Base-by-base conservation (phyloP, 1,140 invertebrate genomes). In the Grapholita molesta region DNA sequence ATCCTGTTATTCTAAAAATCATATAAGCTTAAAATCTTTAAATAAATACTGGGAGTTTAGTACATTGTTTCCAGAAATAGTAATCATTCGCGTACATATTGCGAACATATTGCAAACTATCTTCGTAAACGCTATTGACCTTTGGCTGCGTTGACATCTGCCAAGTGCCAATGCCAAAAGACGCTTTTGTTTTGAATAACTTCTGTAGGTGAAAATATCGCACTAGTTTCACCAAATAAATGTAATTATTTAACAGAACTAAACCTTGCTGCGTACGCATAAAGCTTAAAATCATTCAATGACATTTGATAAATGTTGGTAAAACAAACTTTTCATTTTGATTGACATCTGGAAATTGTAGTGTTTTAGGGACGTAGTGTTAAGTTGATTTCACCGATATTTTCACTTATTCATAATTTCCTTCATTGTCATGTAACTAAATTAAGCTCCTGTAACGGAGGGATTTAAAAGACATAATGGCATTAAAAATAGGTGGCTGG, bases 401-500 rank as follows among this genome's bases (percentile, higher is more conserved):
- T 61, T 28, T 61, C 24, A 61, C 30, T 61, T 61, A 32, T 61
- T 61, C 15, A 32, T 61, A 25, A 7, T 61, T 61, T 28, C 30
- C 28, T 28, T 28, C 24, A n/a, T 61, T 61, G 15, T 21, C 11
- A 65, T 65, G 42, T 32, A 5, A 28, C n/a, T 48, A 67, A 52
- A 48, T 25, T 67, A 67, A 9, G 32, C 32, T 38, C 35, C 42
- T 52, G 25, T 11, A 64, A 70, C 11, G 7, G 9, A 65, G 66
- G 64, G 25, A 66, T 33, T 65, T 35, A 21, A 21, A 21, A 55
- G 8, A 23, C 66, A 76, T 7, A 68, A 88, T 88, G 85, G 70
- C 68, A 18, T 64, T 74, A 18, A 81, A 80, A 82, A 74, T 89
- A 25, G 66, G 80, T 18, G 78, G 81, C 18, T 91, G 89, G 89